These are phyloP conservation scores for Lymantria dispar DNA, from an alignment of 2,888 invertebrate genomes.

Conservation along the genomic window DNA sequence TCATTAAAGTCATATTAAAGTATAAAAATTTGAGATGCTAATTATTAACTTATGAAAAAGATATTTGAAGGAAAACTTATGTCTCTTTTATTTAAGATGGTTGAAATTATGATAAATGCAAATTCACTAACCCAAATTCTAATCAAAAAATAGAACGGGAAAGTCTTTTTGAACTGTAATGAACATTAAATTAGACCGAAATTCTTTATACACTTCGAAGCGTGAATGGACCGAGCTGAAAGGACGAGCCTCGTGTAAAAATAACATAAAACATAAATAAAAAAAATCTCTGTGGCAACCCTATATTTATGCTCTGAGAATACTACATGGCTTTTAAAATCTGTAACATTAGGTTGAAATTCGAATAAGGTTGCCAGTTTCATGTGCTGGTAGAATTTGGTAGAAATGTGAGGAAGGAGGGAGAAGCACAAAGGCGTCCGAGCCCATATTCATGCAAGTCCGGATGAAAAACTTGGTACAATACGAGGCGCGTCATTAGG, in stretches of 20 bases:
- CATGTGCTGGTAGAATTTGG: constrained; percentile 8
- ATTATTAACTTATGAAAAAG: background rate
- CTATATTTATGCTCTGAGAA: constrained; percentile 3
- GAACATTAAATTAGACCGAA: constrained; percentile 42
- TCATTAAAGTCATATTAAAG: background rate
- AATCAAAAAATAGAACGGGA: constrained; percentile 31
- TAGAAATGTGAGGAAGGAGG: constrained; percentile 35
- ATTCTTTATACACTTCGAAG: constrained; percentile 39
- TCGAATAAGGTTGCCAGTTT: background rate
- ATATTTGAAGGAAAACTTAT: background rate
- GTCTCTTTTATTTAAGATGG: background rate
- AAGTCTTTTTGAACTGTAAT: constrained; percentile 34
- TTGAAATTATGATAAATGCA: constrained; percentile 10
- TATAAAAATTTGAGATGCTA: background rate
- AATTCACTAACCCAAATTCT: constrained; percentile 41
- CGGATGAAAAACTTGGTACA: constrained; percentile 62
- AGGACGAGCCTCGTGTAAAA: constrained; percentile 46
- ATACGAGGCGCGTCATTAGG: constrained; percentile 59
- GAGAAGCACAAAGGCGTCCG: constrained; percentile 45
- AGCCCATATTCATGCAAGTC: constrained; percentile 57
- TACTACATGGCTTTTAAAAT: background rate
- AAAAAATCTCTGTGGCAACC: constrained; percentile 25
- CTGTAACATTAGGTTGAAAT: constrained; percentile 7
- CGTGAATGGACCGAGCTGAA: constrained; percentile 48
- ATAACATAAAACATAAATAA: constrained; percentile 53